Percentiles rank a stretch among this genome's conserved stretches.
Evolutionary conservation across 2,888 invertebrate genomes (phyloP).

Genomic region (Lithosia quadra): DNA sequence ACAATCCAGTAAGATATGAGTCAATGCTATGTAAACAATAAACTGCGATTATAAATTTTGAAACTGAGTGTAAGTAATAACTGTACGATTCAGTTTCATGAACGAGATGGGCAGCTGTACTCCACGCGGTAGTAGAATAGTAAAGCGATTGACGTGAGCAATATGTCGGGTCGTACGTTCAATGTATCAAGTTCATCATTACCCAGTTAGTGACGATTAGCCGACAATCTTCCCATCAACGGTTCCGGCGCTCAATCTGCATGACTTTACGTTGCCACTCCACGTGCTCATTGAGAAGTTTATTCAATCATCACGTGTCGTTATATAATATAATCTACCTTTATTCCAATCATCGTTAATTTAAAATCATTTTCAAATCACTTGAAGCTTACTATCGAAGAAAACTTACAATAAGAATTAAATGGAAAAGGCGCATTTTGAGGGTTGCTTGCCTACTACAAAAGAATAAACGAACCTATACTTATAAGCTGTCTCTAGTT

Average conservation of each 20-base stretch:
- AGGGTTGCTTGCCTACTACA: neutral
- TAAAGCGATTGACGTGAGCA: constrained; percentile 56
- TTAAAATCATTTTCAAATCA: constrained; percentile 15
- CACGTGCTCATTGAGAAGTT: constrained; percentile 59
- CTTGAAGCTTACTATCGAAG: neutral
- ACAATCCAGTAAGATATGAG: too few species aligned
- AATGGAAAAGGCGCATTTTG: too few species aligned
- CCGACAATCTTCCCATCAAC: constrained; percentile 79
- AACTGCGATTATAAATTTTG: neutral
- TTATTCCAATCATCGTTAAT: constrained; percentile 24
- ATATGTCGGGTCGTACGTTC: constrained; percentile 59
- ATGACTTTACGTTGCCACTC: constrained; percentile 60
- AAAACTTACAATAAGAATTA: too few species aligned
- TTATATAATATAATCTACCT: constrained; percentile 30
- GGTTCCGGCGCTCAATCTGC: constrained; percentile 67
- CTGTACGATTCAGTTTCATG: neutral
- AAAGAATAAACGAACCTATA: neutral
- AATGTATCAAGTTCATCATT: constrained; percentile 78
- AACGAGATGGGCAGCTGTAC: neutral
- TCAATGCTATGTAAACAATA: neutral
- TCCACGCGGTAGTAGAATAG: constrained; percentile 50
- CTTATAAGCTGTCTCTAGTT: neutral
- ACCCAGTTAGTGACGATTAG: constrained; percentile 79
- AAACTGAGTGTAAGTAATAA: neutral
- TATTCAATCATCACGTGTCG: constrained; percentile 22